Conservation (phyloP, 2,113 vertebrate genomes). For the Proteles cristata region DNA sequence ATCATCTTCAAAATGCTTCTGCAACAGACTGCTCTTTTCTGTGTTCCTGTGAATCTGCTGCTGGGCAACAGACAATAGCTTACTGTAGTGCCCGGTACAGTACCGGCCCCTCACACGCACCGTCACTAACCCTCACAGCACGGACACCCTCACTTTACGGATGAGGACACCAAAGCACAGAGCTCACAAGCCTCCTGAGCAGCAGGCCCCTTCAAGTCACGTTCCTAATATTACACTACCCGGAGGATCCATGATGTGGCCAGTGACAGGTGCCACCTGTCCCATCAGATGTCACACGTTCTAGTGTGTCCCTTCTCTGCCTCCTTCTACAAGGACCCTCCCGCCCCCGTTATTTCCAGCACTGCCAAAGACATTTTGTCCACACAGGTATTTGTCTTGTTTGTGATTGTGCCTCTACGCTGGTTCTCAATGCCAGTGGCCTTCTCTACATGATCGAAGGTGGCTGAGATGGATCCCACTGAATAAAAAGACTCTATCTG, state of each 20-base stretch:
- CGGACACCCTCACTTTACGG: background rate
- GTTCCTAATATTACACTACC: background rate
- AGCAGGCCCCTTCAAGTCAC: background rate
- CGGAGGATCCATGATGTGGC: background rate
- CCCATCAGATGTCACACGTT: background rate
- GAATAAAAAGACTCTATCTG: conserved; percentile 40
- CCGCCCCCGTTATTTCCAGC: background rate
- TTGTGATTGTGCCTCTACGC: background rate
- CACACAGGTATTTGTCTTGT: background rate
- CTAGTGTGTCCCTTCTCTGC: background rate
- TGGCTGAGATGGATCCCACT: background rate
- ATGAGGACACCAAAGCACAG: background rate
- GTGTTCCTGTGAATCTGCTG: background rate
- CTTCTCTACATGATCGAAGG: background rate
- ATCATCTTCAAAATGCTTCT: background rate
- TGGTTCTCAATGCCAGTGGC: background rate
- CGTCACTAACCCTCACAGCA: background rate
- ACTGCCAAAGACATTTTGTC: background rate
- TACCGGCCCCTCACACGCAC: background rate
- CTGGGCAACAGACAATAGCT: background rate
- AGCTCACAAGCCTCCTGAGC: background rate
- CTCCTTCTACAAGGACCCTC: background rate
- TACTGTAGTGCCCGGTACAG: background rate
- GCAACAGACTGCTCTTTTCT: background rate
- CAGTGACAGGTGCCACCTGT: background rate